A percentile compares a stretch with the other conserved stretches of the same genome.
Evolutionary conservation across 2,113 vertebrate genomes (phyloP).

Genomic region (Colius striatus): DNA sequence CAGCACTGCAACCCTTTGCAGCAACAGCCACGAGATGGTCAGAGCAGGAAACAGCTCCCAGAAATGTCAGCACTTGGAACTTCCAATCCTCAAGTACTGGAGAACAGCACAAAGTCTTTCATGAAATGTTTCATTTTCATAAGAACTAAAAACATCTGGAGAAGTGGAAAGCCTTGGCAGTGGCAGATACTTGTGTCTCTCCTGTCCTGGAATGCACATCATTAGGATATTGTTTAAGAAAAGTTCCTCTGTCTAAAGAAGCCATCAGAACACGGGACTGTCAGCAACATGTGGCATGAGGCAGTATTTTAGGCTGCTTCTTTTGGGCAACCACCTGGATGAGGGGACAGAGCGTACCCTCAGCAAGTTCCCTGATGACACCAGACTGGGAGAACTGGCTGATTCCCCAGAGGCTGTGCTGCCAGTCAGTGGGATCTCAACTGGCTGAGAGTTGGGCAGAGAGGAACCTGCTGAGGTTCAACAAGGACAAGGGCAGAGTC

Average conservation of each 20-base stretch:
- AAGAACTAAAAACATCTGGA: neutral
- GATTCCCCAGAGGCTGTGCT: too few species aligned
- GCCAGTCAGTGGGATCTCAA: too few species aligned
- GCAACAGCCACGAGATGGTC: neutral
- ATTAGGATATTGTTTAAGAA: neutral
- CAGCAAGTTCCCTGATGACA: too few species aligned
- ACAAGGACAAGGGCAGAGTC: too few species aligned
- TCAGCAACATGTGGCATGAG: neutral
- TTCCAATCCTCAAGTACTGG: neutral
- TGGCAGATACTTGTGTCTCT: neutral
- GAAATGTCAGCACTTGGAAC: accelerated
- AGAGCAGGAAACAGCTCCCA: neutral
- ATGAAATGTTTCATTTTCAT: neutral
- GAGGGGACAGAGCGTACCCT: too few species aligned
- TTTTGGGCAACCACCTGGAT: neutral
- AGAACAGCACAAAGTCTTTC: neutral
- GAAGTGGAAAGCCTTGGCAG: neutral
- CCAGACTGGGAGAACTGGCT: too few species aligned
- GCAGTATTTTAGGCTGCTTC: conserved; percentile 19
- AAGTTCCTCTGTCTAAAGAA: neutral
- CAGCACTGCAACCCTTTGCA: neutral
- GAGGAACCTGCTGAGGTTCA: too few species aligned
- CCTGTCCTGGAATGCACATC: neutral
- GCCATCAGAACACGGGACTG: neutral
- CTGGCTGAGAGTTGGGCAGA: too few species aligned